A percentile compares a stretch with the other conserved stretches of the same genome.
These are phyloP conservation scores for Spondyliosoma cantharus DNA, from an alignment of 2,797 vertebrate species.

Conservation along the genomic window DNA sequence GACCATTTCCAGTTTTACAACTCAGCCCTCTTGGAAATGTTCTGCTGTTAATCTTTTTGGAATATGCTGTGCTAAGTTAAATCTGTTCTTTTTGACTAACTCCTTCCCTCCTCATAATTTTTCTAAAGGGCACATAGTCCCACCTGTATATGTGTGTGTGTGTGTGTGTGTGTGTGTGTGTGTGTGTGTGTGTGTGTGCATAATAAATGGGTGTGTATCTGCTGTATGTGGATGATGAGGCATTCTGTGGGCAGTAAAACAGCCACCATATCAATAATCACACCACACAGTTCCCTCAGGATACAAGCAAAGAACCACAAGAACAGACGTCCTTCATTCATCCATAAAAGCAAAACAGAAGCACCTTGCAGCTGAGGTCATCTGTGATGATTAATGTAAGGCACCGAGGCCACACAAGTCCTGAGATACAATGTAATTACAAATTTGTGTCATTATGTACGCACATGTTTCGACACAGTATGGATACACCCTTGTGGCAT, in stretches of 20 bases:
- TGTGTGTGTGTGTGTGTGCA: neutral
- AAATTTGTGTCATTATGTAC: neutral
- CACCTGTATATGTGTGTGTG: neutral
- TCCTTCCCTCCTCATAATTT: slow-evolving; percentile 38
- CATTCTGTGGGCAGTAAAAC: slow-evolving; percentile 24
- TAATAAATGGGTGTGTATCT: neutral
- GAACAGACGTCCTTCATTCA: slow-evolving; percentile 26
- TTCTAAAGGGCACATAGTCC: slow-evolving; percentile 50
- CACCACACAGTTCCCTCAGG: slow-evolving; percentile 34
- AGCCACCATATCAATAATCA: slow-evolving; percentile 41
- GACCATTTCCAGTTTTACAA: slow-evolving; percentile 29
- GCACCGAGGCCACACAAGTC: neutral
- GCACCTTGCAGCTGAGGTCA: neutral
- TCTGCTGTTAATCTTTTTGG: slow-evolving; percentile 24
- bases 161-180: neutral
- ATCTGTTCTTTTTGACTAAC: slow-evolving; percentile 27
- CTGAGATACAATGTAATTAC: slow-evolving; percentile 9
- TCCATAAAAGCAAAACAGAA: slow-evolving; percentile 22
- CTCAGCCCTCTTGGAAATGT: slow-evolving; percentile 6
- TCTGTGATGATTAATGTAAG: slow-evolving; percentile 4
- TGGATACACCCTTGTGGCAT: neutral
- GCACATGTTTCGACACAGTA: neutral
- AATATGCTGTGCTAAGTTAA: slow-evolving; percentile 33
- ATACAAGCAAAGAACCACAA: slow-evolving; percentile 12
- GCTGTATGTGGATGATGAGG: neutral